Evolutionary conservation across 2,113 vertebrate genomes (phyloP).

Genomic region (Pimephales promelas): DNA sequence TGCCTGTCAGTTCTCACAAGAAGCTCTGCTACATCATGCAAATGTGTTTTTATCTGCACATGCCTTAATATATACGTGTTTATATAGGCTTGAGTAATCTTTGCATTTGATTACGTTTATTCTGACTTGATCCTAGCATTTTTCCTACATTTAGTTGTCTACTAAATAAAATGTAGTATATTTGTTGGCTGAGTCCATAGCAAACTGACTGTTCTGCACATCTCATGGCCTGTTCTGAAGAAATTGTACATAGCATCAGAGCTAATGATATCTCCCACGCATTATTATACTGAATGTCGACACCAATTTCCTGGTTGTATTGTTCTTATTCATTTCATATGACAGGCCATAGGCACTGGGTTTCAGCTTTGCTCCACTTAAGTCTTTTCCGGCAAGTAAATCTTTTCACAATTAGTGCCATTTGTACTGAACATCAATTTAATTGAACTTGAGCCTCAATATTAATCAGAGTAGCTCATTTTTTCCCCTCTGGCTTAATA

Average conservation of each 20-base stretch:
- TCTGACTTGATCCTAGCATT: not conserved
- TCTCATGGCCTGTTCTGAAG: not conserved
- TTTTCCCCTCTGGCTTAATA: not conserved
- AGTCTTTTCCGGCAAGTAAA: slow-evolving; percentile 7
- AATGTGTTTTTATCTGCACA: not conserved
- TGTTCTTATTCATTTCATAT: slow-evolving; percentile 14
- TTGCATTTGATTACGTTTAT: not conserved
- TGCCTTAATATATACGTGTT: not conserved
- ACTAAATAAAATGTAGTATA: not conserved
- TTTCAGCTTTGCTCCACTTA: slow-evolving; percentile 9
- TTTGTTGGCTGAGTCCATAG: not conserved
- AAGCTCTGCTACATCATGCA: not conserved
- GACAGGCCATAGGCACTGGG: slow-evolving; percentile 19
- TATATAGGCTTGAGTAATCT: not conserved
- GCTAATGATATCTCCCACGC: slow-evolving; percentile 1
- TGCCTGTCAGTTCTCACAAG: not conserved
- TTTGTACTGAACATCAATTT: not conserved
- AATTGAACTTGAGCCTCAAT: slow-evolving; percentile 1
- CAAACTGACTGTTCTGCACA: not conserved
- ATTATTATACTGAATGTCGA: slow-evolving; percentile 24
- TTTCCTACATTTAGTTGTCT: not conserved
- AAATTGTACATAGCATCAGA: not conserved
- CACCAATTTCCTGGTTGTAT: not conserved
- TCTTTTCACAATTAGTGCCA: not conserved
- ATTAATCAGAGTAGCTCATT: not conserved